A percentile compares a stretch with the other conserved stretches of the same genome.
Conservation (phyloP, 2,113 vertebrate species). For the Notiomystis cincta region DNA sequence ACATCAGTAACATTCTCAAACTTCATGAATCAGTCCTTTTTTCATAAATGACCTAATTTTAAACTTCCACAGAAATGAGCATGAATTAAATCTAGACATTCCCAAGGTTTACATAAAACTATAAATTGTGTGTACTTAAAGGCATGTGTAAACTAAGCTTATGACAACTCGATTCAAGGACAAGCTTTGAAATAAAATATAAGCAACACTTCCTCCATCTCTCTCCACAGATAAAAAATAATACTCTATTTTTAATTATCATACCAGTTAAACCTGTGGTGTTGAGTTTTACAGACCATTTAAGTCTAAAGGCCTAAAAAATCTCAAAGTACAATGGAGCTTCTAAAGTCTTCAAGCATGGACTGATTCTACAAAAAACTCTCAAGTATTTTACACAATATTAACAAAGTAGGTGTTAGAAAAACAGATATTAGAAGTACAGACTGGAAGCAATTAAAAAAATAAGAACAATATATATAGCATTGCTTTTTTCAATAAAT, state of each 20-base stretch:
- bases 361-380: neutral
- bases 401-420: neutral
- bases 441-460: neutral
- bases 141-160: neutral
- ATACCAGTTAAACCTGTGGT: neutral
- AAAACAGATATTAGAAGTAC: neutral
- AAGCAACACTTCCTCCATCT: neutral
- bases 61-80: neutral
- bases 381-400: neutral
- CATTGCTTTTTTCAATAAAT: neutral
- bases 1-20: neutral
- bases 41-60: neutral
- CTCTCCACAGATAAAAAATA: neutral
- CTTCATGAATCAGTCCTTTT: neutral
- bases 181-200: neutral
- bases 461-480: neutral
- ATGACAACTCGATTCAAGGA: neutral
- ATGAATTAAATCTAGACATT: neutral
- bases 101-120: neutral
- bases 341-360: neutral
- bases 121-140: neutral
- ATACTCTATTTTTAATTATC: neutral
- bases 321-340: neutral
- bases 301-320: neutral
- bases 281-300: neutral